A percentile compares a stretch with the other conserved stretches of the same genome.
These are phyloP conservation scores for Idris sp. DNA, from an alignment of 1,140 invertebrate species.

Conservation along the genomic window DNA sequence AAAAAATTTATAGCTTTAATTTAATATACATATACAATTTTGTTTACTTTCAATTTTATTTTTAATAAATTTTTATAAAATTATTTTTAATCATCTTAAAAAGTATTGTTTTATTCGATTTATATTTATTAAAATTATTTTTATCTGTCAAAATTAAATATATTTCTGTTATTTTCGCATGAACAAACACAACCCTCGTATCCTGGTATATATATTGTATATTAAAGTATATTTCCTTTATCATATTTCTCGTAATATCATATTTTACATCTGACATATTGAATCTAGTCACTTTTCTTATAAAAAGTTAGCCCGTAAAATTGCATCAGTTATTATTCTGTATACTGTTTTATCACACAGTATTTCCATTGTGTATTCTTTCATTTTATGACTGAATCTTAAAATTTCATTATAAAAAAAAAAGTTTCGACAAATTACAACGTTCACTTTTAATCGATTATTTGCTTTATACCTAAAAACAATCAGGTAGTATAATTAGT, in stretches of 20 bases:
- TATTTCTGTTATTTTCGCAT: slow-evolving; percentile 40
- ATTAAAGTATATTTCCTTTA: slow-evolving; percentile 52
- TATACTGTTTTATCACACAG: slow-evolving; percentile 5
- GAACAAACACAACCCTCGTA: slow-evolving; percentile 31
- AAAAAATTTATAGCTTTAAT: too few relatives aligned
- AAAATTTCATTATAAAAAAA: slow-evolving; percentile 18
- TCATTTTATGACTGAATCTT: slow-evolving; percentile 13
- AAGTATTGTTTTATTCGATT: too few relatives aligned
- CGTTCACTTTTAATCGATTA: slow-evolving; percentile 39
- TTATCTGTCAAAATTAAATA: slow-evolving; percentile 34
- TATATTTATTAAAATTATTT: background rate
- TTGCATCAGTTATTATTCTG: slow-evolving; percentile 18
- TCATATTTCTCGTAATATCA: slow-evolving; percentile 46
- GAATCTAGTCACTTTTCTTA: slow-evolving; percentile 42
- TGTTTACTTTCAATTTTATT: too few relatives aligned
- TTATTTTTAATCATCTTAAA: too few relatives aligned
- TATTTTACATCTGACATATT: slow-evolving; percentile 48
- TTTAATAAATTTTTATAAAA: too few relatives aligned
- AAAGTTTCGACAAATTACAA: slow-evolving; percentile 25
- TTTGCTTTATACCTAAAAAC: slow-evolving; percentile 46
- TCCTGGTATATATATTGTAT: slow-evolving; percentile 23
- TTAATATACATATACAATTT: too few relatives aligned
- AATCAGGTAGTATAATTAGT: slow-evolving; percentile 43
- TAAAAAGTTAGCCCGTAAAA: slow-evolving; percentile 34
- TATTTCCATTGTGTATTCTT: background rate